These are phyloP conservation scores for Cichladusa arquata DNA, from an alignment of 2,113 vertebrate species.

Conservation along the genomic window DNA sequence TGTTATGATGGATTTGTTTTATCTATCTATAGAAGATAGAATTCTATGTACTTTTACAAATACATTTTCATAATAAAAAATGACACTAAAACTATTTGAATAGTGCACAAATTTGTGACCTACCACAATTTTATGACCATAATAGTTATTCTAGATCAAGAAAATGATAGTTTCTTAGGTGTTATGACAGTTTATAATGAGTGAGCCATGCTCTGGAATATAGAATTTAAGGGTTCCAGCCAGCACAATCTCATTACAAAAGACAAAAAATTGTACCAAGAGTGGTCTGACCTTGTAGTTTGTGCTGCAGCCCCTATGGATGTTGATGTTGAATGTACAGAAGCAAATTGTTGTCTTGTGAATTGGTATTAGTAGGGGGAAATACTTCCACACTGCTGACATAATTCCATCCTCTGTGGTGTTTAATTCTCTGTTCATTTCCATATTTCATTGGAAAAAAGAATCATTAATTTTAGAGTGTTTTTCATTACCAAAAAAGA, in stretches of 20 bases:
- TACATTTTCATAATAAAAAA: background rate
- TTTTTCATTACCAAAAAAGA: background rate
- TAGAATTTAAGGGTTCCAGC: background rate
- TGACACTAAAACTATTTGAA: accelerated
- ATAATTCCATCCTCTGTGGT: background rate
- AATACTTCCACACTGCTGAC: background rate
- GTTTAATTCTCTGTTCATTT: background rate
- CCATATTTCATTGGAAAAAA: background rate
- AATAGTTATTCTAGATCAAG: background rate
- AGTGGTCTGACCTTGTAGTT: background rate
- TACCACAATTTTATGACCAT: background rate
- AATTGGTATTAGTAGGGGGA: background rate
- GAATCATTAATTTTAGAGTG: background rate
- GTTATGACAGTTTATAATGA: background rate
- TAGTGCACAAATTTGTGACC: background rate
- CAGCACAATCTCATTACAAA: background rate
- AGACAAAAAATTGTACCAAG: background rate
- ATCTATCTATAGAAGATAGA: background rate
- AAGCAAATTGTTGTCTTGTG: background rate
- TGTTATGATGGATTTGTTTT: background rate
- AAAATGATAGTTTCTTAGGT: background rate
- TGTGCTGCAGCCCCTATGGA: background rate
- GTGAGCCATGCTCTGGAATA: background rate
- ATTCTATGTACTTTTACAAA: background rate
- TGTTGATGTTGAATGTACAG: background rate